Evolutionary conservation across 2,797 vertebrate genomes (phyloP), one percentile per base, ranked within the genome.

Genomic region (Halcyon badia): DNA sequence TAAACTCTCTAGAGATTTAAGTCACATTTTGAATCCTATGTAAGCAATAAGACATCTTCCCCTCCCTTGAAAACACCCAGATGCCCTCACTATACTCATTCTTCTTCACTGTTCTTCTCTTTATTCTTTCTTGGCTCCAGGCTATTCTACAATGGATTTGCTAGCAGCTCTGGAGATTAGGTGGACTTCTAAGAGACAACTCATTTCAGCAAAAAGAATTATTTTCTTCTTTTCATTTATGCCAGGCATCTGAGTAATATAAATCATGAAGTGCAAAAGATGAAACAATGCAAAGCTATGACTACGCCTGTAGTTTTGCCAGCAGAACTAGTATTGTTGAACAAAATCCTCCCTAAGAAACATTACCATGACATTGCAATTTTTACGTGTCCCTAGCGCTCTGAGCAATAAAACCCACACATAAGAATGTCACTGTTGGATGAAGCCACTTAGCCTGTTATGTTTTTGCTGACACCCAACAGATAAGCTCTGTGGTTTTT

Each of bases 401-500:
- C 64, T 37, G 54, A 86, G 48, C 64, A 83, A 19, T 39, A 79
- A 86, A 78, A 16, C 5, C 10, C 44, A 52, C 64, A 54, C 6
- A 19, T 10, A 51, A 83, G 71, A 93, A 93, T 39, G 61, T 41
- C 82, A 86, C 5, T 37, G 71, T 1, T 46, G 33, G 76, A 71
- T 68, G 18, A 85, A 85, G 42, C 22, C 61, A 18, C 57, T 68
- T 49, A 46, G 64, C 30, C 68, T 82, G 49, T n/a, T 16, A 33
- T 0, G 0, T 6, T n/a, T 64, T 83, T 54, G 81, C 19, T 80
- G 56, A 41, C 52, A 41, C 22, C 48, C 60, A 48, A 2, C 0
- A 77, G 87, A 83, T 77, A 89, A 89, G 41, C n/a, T 69, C 64
- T 62, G 73, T 54, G 84, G 51, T 89, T 94, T 92, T 71, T 58